These are phyloP conservation scores for Aphodius sticticus DNA, from an alignment of 2,888 invertebrate species.

Conservation along the genomic window DNA sequence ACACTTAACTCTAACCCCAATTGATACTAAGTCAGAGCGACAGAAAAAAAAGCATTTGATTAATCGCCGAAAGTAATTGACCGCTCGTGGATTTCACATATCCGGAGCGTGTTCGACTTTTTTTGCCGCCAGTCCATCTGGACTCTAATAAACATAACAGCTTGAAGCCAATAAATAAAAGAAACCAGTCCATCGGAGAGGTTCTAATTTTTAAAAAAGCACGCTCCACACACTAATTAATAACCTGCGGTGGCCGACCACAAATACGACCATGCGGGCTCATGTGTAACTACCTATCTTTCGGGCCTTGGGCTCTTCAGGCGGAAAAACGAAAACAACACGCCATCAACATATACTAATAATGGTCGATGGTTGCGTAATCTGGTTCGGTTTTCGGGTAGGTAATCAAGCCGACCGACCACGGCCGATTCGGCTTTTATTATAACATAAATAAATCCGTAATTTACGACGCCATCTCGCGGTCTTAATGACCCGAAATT, in stretches of 20 bases:
- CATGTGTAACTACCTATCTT: background rate
- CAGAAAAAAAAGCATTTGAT: background rate
- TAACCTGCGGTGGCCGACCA: background rate
- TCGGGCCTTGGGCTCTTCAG: background rate
- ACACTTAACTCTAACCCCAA: too few relatives aligned
- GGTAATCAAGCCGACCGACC: background rate
- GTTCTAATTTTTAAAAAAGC: conserved; percentile 9
- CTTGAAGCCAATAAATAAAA: conserved; percentile 22
- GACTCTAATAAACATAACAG: conserved; percentile 21
- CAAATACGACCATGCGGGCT: background rate
- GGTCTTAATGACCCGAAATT: background rate
- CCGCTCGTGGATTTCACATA: background rate
- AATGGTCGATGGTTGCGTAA: background rate
- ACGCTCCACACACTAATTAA: background rate
- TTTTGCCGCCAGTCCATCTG: background rate
- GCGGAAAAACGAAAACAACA: background rate
- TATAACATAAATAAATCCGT: background rate
- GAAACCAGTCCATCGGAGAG: background rate
- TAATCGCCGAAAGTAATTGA: background rate
- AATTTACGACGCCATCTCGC: background rate
- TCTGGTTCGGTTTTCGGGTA: background rate
- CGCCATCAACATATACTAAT: background rate
- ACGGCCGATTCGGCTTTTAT: background rate
- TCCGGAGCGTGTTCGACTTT: background rate
- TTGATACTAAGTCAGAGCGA: too few relatives aligned